Evolutionary conservation across 2,797 vertebrate species (phyloP), one percentile per base, ranked within the genome.

Genomic region (Pygocentrus nattereri): DNA sequence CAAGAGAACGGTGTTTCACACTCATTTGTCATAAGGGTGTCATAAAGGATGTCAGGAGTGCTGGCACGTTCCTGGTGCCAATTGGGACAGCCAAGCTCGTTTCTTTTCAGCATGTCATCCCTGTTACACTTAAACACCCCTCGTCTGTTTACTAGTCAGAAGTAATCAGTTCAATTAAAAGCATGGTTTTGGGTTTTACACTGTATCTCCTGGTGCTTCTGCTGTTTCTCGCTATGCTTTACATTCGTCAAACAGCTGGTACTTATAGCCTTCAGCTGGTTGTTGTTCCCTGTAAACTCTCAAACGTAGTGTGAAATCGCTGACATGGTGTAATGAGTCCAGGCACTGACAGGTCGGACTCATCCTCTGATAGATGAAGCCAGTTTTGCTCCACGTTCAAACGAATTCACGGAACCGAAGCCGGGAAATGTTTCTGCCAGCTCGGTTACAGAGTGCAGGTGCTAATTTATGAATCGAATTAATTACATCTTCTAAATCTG

Each of bases 21-120:
- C 65, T 67, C 74, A 68, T 47, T 58, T 58, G 81, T 80, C 78
- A 77, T 16, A 11, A 30, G 30, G 52, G 67, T 64, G 67, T 65
- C 34, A 73, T 68, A 44, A 68, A 79, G 68, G 41, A 58, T 47
- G 74, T 80, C 41, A 47, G 79, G 79, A 70, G 77, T 68, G 27
- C 74, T 79, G 61, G 68, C 79, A 18, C 41, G 58, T 72, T 10
- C 34, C 7, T 50, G 15, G 18, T 49, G 44, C 84, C 73, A 47
- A 61, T 27, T 52, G 34, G 68, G 67, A 41, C 68, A 50, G 65
- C 30, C 41, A 74, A 70, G 47, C 44, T 31, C n/a, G 38, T 75
- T 76, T 67, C 44, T 70, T 72, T 62, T 62, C 6, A 76, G 61
- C 70, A 34, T 50, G 23, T 69, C 56, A 38, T 10, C 49, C 18